A percentile compares a stretch with the other conserved stretches of the same genome.
Conservation (phyloP, 1,140 invertebrate genomes). For the Gryllus bimaculatus region DNA sequence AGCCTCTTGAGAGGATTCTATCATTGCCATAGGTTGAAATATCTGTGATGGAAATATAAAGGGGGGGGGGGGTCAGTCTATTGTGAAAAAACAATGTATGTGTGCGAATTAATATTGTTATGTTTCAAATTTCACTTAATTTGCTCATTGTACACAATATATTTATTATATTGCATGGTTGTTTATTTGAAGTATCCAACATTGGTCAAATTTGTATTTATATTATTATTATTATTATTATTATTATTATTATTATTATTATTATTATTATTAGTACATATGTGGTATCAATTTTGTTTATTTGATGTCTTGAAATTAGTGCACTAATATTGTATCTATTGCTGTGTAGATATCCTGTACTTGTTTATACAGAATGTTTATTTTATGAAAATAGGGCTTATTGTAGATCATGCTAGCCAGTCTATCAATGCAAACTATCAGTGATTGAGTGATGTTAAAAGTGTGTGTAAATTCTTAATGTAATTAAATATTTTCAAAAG, state of each 20-base stretch:
- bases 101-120: neutral
- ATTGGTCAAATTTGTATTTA: neutral
- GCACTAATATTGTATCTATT: neutral
- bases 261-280: neutral
- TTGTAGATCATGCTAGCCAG: neutral
- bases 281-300: neutral
- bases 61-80: neutral
- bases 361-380: neutral
- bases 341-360: neutral
- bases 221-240: neutral
- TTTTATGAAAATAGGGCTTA: neutral
- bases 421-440: neutral
- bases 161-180: conserved; percentile 2
- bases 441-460: neutral
- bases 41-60: neutral
- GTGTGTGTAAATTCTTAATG: neutral
- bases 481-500: conserved; percentile 6
- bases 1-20: neutral
- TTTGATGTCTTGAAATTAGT: neutral
- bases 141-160: neutral
- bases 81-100: neutral
- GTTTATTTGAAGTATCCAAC: neutral
- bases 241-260: neutral
- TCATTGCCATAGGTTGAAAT: conserved; percentile 4
- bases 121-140: neutral